Percentiles rank a stretch among this genome's conserved stretches.
Conservation (phyloP, 2,888 invertebrate genomes). For the Watsonalla cultraria region DNA sequence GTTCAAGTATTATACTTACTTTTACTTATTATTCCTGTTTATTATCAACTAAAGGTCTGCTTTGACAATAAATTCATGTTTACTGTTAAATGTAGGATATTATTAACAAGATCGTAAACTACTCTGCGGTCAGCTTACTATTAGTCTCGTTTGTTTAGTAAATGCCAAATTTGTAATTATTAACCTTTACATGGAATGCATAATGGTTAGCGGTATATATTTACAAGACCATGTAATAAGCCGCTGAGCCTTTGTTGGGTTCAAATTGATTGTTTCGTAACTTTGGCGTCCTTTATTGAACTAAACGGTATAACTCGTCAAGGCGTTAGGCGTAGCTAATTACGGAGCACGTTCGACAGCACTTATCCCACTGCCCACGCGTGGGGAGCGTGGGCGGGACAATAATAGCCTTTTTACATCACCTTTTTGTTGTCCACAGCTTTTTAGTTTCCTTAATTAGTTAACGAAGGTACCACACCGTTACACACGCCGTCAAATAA, state of each 20-base stretch:
- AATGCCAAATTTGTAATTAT: not conserved
- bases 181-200: not conserved
- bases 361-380: not conserved
- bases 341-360: not conserved
- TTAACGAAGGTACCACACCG: not conserved
- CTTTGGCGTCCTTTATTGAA: not conserved
- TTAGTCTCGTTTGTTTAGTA: not conserved
- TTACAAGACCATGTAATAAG: not conserved
- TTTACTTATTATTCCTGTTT: not conserved
- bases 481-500: not conserved
- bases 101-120: no score
- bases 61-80: no score
- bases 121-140: no score
- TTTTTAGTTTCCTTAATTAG: not conserved
- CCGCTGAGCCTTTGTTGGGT: not conserved
- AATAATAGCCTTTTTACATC: not conserved
- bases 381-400: not conserved
- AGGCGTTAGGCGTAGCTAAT: not conserved
- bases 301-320: not conserved
- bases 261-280: not conserved
- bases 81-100: no score
- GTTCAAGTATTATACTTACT: no score
- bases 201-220: not conserved
- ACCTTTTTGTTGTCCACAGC: not conserved
- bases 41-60: no score